Evolutionary conservation across 92 coral and sea anemone species (phyloP).

Genomic region (Pocillopora meandrina): DNA sequence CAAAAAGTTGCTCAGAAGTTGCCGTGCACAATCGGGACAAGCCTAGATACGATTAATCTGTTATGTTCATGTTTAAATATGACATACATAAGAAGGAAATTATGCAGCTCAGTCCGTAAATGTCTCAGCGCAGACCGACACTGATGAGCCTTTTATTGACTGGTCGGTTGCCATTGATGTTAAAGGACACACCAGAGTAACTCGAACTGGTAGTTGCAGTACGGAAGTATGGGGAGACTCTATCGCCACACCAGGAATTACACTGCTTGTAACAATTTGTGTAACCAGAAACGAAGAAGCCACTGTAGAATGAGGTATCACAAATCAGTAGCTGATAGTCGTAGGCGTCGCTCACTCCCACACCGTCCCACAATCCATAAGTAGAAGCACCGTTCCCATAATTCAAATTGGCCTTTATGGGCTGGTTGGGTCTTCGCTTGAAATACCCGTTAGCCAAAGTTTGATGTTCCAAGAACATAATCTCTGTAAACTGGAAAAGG

Average conservation of each 20-base stretch:
- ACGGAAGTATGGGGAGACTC: slow-evolving; percentile 16
- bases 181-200: slow-evolving; percentile 41
- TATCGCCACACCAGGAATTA: background rate
- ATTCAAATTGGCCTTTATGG: background rate
- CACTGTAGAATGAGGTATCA: background rate
- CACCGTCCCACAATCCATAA: background rate
- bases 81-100: no score
- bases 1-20: no score
- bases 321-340: background rate
- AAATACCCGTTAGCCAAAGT: background rate
- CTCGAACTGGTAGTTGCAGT: background rate
- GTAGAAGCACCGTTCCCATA: background rate
- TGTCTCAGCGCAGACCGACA: slow-evolving; percentile 48
- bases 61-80: no score
- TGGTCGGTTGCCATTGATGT: slow-evolving; percentile 13
- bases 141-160: slow-evolving; percentile 16
- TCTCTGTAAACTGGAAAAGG: background rate
- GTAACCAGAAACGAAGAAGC: slow-evolving; percentile 1
- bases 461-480: background rate
- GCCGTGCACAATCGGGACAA: no score
- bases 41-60: no score
- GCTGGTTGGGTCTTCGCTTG: background rate
- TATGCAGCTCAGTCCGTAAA: background rate
- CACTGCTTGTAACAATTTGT: background rate
- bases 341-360: background rate